Evolutionary conservation across 1,140 invertebrate species (phyloP).

Genomic region (Lepidurus arcticus): DNA sequence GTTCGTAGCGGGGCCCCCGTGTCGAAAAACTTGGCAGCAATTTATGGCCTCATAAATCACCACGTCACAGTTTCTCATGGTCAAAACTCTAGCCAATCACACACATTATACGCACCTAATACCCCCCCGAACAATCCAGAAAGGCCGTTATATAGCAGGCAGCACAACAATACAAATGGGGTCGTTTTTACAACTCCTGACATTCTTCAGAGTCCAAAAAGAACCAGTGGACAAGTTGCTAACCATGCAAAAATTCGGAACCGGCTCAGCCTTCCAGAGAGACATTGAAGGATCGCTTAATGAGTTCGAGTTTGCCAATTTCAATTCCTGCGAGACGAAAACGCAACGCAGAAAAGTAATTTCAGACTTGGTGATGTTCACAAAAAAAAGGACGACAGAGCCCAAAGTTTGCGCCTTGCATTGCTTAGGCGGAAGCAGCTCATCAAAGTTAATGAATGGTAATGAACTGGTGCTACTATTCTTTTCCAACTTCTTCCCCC

Average conservation of each 20-base stretch:
- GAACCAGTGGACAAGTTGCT: slow-evolving; percentile 9
- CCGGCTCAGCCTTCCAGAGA: not conserved
- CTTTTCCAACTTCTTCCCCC: not conserved
- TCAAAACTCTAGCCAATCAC: slow-evolving; percentile 15
- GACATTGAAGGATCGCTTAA: slow-evolving; percentile 15
- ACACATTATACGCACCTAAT: slow-evolving; percentile 22
- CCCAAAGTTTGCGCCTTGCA: not conserved
- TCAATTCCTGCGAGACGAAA: not conserved
- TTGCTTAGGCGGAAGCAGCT: not conserved
- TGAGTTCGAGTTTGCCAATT: slow-evolving; percentile 15
- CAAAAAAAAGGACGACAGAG: not conserved
- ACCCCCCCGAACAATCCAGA: not conserved
- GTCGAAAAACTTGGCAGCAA: slow-evolving; percentile 18
- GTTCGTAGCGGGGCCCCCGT: not conserved
- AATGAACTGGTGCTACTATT: slow-evolving; percentile 1
- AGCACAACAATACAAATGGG: slow-evolving; percentile 11
- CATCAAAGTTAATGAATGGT: slow-evolving; percentile 11
- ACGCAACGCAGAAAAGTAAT: not conserved
- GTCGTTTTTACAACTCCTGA: not conserved
- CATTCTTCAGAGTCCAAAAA: not conserved
- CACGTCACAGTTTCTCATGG: slow-evolving; percentile 17
- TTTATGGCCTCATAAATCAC: slow-evolving; percentile 19
- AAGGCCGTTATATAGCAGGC: not conserved
- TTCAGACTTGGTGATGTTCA: not conserved
- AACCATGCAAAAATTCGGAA: slow-evolving; percentile 4